Evolutionary conservation across 1,140 invertebrate species (phyloP).

Genomic region (Tenebrio molitor): DNA sequence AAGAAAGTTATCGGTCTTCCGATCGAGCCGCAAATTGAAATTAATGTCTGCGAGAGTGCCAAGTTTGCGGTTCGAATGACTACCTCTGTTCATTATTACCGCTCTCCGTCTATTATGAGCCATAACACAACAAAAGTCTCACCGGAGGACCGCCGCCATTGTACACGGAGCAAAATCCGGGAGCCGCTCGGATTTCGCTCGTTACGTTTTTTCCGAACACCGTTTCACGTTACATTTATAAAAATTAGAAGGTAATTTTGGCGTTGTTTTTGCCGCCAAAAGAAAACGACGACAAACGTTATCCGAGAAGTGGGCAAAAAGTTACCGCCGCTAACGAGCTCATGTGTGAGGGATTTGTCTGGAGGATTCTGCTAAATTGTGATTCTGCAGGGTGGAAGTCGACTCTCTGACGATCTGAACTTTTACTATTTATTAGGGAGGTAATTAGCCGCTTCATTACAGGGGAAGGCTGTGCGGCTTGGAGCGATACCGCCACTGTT

Average conservation of each 20-base stretch:
- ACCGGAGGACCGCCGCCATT: not conserved
- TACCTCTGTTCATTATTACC: slow-evolving; percentile 37
- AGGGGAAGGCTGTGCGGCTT: too few relatives aligned
- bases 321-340: not conserved
- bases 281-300: slow-evolving; percentile 35
- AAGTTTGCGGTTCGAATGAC: slow-evolving; percentile 35
- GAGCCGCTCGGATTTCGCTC: not conserved
- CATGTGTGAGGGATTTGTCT: slow-evolving; percentile 11
- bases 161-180: not conserved
- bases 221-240: slow-evolving; percentile 21
- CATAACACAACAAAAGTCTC: slow-evolving; percentile 12
- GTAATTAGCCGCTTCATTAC: too few relatives aligned
- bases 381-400: too few relatives aligned
- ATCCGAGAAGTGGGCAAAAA: slow-evolving; percentile 11
- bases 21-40: slow-evolving; percentile 29
- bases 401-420: too few relatives aligned
- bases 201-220: slow-evolving; percentile 10
- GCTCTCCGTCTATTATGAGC: slow-evolving; percentile 1
- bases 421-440: too few relatives aligned
- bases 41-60: slow-evolving; percentile 29
- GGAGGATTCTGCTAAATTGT: not conserved
- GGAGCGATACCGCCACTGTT: too few relatives aligned
- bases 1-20: slow-evolving; percentile 23
- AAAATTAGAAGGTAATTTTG: slow-evolving; percentile 29
- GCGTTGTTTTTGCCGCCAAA: slow-evolving; percentile 11